Conservation (phyloP, 2,888 invertebrate genomes). For the Noctua janthe region DNA sequence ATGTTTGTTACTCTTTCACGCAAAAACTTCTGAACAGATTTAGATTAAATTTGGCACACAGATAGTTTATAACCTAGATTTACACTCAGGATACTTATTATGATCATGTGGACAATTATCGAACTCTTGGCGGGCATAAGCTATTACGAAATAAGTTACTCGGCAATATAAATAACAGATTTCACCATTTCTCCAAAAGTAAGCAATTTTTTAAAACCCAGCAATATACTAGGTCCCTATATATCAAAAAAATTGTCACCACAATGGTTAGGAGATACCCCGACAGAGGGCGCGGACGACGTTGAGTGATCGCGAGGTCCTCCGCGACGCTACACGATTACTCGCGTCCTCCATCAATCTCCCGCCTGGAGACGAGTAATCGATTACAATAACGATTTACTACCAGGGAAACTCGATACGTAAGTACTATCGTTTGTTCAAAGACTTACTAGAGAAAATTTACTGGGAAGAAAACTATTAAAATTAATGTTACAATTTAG, state of each 20-base stretch:
- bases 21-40: too few species aligned
- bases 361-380: slow-evolving; percentile 58
- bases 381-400: slow-evolving; percentile 62
- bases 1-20: too few species aligned
- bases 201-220: background rate
- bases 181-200: background rate
- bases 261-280: slow-evolving; percentile 23
- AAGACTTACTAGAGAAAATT: background rate
- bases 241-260: slow-evolving; percentile 22
- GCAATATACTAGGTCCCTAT: background rate
- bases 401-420: slow-evolving; percentile 41
- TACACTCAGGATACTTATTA: too few species aligned
- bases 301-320: slow-evolving; percentile 69
- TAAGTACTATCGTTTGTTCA: background rate
- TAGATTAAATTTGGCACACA: too few species aligned
- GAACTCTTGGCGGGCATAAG: too few species aligned
- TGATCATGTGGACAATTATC: too few species aligned
- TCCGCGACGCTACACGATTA: slow-evolving; percentile 61
- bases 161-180: background rate
- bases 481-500: background rate
- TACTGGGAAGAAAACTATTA: background rate
- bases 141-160: background rate
- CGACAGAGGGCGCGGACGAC: slow-evolving; percentile 51
- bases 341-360: slow-evolving; percentile 72
- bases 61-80: too few species aligned